phyloP scores from a whole-genome alignment of 2,888 invertebrate genomes.

The Hartigia nigra region DNA sequence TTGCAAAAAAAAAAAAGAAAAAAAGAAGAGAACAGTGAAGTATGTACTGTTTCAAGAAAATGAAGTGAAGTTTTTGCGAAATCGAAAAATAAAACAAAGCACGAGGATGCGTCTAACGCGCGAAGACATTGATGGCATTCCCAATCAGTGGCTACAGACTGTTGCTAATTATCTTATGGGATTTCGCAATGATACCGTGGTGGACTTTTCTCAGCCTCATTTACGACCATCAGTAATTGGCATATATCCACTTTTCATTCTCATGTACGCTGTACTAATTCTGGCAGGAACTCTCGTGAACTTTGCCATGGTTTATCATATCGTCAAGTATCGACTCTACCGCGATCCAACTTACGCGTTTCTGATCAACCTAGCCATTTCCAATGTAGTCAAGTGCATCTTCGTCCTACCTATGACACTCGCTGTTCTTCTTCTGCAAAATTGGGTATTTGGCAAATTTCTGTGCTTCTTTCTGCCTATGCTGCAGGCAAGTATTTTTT shows the following conservation, averaged over 20 bases:
- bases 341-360: slow-evolving; percentile 75
- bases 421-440: slow-evolving; percentile 75
- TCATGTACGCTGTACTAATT: slow-evolving; percentile 72
- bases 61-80: neutral
- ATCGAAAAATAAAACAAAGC: neutral
- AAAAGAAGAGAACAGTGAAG: neutral
- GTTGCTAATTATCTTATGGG: slow-evolving; percentile 60
- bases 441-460: slow-evolving; percentile 80
- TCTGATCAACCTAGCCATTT: slow-evolving; percentile 75
- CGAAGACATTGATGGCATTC: slow-evolving; percentile 17
- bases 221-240: slow-evolving; percentile 70
- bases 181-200: slow-evolving; percentile 61
- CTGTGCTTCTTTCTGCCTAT: slow-evolving; percentile 79
- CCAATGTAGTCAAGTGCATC: slow-evolving; percentile 75
- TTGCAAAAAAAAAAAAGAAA: neutral
- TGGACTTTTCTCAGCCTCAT: slow-evolving; percentile 72
- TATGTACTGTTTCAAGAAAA: neutral
- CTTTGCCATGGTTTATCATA: slow-evolving; percentile 70
- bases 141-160: slow-evolving; percentile 49
- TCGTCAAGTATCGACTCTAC: slow-evolving; percentile 69
- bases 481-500: slow-evolving; percentile 72
- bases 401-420: slow-evolving; percentile 77
- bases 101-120: slow-evolving; percentile 15
- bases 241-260: slow-evolving; percentile 73
- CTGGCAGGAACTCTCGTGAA: slow-evolving; percentile 71